Conservation (phyloP, 37 sponge, comb jelly and placozoan species). For the Cliona cf. orientalis region DNA sequence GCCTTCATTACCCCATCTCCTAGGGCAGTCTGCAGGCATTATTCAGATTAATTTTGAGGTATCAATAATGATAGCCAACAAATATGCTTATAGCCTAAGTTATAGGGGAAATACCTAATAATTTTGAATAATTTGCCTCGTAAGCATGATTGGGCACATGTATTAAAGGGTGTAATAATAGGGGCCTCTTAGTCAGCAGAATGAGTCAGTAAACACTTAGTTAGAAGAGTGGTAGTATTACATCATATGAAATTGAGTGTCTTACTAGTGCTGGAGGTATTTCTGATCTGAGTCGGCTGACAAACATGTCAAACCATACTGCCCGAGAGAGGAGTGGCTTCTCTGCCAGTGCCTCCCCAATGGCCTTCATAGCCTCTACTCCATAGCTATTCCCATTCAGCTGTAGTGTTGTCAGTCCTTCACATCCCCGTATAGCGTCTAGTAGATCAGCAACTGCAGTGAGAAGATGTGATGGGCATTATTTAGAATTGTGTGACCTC, state of each 20-base stretch:
- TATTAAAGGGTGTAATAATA: not conserved
- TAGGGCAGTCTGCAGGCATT: constrained; percentile 60
- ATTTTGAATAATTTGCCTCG: too few relatives aligned
- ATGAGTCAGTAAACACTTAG: too few relatives aligned
- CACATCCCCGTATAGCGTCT: constrained; percentile 68
- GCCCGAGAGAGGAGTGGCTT: constrained; percentile 69
- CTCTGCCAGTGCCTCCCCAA: constrained; percentile 75
- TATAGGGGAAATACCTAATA: not conserved
- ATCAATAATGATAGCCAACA: not conserved
- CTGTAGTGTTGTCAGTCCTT: constrained; percentile 66
- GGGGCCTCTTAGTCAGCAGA: not conserved
- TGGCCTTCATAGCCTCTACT: constrained; percentile 87
- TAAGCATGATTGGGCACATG: not conserved
- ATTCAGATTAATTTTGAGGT: too few relatives aligned
- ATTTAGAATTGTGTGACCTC: not conserved
- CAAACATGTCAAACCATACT: constrained; percentile 98
- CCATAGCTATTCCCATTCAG: constrained; percentile 96
- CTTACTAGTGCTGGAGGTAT: constrained; percentile 91
- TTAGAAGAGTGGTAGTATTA: too few relatives aligned
- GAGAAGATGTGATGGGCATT: not conserved
- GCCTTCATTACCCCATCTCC: constrained; percentile 85
- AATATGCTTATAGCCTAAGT: not conserved
- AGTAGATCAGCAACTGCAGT: constrained; percentile 75
- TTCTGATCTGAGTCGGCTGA: constrained; percentile 89
- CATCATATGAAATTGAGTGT: too few relatives aligned